Evolutionary conservation across 2,888 invertebrate genomes (phyloP).

Genomic region (Malthinus flaveolus): DNA sequence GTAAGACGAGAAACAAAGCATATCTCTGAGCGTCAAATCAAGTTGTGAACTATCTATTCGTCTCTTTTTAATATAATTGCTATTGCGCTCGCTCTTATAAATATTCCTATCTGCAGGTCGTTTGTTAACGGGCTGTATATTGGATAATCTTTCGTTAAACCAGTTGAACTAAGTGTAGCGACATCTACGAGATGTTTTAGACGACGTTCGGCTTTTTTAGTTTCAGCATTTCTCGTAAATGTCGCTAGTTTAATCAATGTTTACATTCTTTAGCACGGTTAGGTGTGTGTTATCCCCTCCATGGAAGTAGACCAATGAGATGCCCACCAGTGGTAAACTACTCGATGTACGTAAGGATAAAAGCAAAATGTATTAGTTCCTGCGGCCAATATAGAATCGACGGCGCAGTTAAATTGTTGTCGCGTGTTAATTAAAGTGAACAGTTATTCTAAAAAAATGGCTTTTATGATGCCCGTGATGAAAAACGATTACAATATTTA

Average conservation of each 20-base stretch:
- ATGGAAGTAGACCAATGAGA: constrained; percentile 37
- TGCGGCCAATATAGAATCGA: constrained; percentile 21
- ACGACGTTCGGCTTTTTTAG: too few species aligned
- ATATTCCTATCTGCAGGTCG: too few species aligned
- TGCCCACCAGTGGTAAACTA: constrained; percentile 27
- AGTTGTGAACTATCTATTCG: too few species aligned
- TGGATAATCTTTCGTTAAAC: too few species aligned
- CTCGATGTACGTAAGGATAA: constrained; percentile 39
- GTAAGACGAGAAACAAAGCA: too few species aligned
- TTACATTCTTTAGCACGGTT: constrained; percentile 23
- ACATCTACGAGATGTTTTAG: too few species aligned
- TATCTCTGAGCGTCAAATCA: too few species aligned
- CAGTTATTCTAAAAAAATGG: constrained; percentile 60
- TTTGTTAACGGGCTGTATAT: too few species aligned
- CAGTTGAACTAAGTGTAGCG: too few species aligned
- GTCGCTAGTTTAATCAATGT: constrained; percentile 27
- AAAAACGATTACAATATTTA: constrained; percentile 94
- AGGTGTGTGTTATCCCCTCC: constrained; percentile 34
- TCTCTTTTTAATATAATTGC: too few species aligned
- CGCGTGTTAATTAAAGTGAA: constrained; percentile 1
- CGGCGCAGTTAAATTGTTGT: constrained; percentile 9
- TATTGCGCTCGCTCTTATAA: too few species aligned
- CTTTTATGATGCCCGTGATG: constrained; percentile 94
- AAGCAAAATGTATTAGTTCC: constrained; percentile 29
- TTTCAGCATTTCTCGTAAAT: background rate